Evolutionary conservation across 2,797 vertebrate genomes (phyloP), one percentile per base, ranked within the genome.

Genomic region (Poecilia wingei): DNA sequence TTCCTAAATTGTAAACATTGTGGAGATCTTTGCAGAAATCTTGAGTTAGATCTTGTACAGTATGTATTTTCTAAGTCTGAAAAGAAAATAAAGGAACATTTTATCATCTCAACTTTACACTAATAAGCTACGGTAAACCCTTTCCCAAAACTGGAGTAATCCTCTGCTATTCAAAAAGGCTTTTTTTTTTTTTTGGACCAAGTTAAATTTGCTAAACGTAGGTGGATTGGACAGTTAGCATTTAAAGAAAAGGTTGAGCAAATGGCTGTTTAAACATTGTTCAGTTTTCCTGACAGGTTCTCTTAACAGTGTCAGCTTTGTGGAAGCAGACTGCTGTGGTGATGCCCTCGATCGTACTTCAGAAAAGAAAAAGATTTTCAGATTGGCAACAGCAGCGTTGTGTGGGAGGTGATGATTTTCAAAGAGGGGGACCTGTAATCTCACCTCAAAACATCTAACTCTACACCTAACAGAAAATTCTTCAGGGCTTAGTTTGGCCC

Each of bases 21-120:
- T 36, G 16, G 1, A 36, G 18, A 39, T 66, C 61, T 66, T 66
- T 66, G 14, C 28, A 61, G 28, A 61, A 16, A 33, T 16, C 14
- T 31, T 7, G 59, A 61, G 28, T 36, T 80, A 86, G 88, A 86
- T 80, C 46, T 74, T 75, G 77, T 83, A 82, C 82, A 8, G 49
- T 43, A 72, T 84, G 82, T 90, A 80, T 87, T 84, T 79, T 86
- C 6, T 68, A 83, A 83, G 86, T 93, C 87, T 61, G 59, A 22
- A 39, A 66, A 66, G 9, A 68, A 22, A 25, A 68, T 41, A 22
- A 25, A 68, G 36, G 1, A 68, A 25, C 22, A 25, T 41, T 41
- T 9, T 68, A 25, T 41, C 4, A 68, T 10, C 36, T 41, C 20
- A 41, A 41, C 20, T 9, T 22, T 25, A 39, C 36, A 12, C 36